Evolutionary conservation across 92 coral and sea anemone species (phyloP).

Genomic region (Porites rus): DNA sequence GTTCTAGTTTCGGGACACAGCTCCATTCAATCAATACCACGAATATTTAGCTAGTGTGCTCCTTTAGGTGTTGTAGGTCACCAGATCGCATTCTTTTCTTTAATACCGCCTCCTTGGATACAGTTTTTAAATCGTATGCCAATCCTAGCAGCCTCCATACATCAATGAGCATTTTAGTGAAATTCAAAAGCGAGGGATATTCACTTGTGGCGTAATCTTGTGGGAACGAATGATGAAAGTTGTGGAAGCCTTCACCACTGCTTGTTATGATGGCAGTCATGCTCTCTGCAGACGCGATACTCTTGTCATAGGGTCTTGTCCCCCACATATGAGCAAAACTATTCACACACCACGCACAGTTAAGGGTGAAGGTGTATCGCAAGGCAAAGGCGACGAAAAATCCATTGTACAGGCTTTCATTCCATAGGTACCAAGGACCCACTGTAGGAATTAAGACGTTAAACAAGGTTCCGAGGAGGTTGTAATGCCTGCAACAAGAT

Average conservation of each 20-base stretch:
- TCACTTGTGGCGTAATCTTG: conserved; percentile 81
- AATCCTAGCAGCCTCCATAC: conserved; percentile 62
- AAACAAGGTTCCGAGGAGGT: conserved; percentile 32
- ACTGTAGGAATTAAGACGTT: conserved; percentile 65
- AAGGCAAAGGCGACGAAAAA: conserved; percentile 76
- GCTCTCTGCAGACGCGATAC: conserved; percentile 73
- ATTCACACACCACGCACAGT: conserved; percentile 78
- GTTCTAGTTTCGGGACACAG: neutral
- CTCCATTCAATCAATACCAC: neutral
- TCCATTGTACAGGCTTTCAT: conserved; percentile 68
- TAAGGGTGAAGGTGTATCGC: conserved; percentile 70
- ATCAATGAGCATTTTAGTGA: conserved; percentile 60
- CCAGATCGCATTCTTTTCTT: conserved; percentile 73
- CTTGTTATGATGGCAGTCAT: conserved; percentile 17
- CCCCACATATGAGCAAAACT: conserved; percentile 85
- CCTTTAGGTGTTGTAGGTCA: conserved; percentile 24
- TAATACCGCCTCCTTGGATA: conserved; percentile 50
- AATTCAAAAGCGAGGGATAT: conserved; percentile 48
- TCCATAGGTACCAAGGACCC: conserved; percentile 75
- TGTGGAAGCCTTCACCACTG: conserved; percentile 79
- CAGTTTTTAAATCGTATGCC: conserved; percentile 67
- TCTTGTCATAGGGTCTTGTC: conserved; percentile 70
- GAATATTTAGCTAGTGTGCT: neutral
- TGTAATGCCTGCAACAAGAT: conserved; percentile 63
- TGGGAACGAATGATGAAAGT: conserved; percentile 82